Evolutionary conservation across 2,113 vertebrate species (phyloP).

Genomic region (Lophura nycthemera): DNA sequence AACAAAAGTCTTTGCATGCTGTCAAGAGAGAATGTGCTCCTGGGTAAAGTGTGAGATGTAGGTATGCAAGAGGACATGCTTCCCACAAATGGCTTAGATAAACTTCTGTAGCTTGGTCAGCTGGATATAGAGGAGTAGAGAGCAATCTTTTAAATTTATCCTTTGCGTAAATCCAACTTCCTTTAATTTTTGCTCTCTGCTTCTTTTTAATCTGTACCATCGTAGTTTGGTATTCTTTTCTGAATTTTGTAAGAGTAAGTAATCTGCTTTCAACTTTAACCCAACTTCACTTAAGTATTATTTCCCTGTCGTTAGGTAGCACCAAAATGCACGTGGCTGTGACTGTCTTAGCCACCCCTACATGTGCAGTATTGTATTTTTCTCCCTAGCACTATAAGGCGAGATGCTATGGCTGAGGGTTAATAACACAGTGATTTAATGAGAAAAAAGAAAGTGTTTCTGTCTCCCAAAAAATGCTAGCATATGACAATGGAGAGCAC

Average conservation of each 20-base stretch:
- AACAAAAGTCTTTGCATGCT: neutral
- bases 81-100: neutral
- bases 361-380: neutral
- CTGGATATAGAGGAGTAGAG: neutral
- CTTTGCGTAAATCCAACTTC: neutral
- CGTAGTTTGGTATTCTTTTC: neutral
- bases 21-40: rapidly evolving
- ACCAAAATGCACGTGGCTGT: neutral
- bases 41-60: rapidly evolving
- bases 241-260: neutral
- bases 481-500: neutral
- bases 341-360: neutral
- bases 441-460: neutral
- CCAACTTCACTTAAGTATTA: neutral
- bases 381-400: neutral
- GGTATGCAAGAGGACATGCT: neutral
- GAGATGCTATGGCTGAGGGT: neutral
- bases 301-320: neutral
- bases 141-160: neutral
- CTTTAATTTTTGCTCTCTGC: neutral
- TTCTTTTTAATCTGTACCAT: rapidly evolving
- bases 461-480: neutral
- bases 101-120: neutral
- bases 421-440: neutral
- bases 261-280: neutral